Percentiles rank a stretch among this genome's conserved stretches.
Conservation (phyloP, 2,797 vertebrate genomes). For the Falco concolor region DNA sequence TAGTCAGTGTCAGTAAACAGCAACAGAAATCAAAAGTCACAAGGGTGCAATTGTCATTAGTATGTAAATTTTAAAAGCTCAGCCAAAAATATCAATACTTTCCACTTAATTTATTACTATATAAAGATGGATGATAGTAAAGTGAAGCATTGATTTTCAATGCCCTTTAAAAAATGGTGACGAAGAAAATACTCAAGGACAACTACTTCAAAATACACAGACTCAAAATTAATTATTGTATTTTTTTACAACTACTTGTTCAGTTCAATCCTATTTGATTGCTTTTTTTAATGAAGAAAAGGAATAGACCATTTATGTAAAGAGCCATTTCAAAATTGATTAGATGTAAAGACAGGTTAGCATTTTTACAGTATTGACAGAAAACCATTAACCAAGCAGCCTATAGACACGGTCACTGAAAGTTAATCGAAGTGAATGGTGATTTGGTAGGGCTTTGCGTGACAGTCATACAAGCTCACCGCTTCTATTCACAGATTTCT, state of each 20-base stretch:
- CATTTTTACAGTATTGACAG: conserved; percentile 80
- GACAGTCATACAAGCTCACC: conserved; percentile 35
- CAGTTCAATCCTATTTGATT: conserved; percentile 65
- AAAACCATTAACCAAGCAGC: conserved; percentile 71
- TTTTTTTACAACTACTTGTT: conserved; percentile 44
- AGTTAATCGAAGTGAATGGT: conserved; percentile 73
- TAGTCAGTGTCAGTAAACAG: conserved; percentile 58
- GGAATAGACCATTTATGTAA: conserved; percentile 63
- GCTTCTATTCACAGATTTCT: not conserved
- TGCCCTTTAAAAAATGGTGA: conserved; percentile 79
- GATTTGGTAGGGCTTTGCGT: conserved; percentile 44
- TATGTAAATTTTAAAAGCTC: conserved; percentile 93
- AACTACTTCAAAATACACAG: conserved; percentile 59
- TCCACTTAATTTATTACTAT: conserved; percentile 98
- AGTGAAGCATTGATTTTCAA: conserved; percentile 87
- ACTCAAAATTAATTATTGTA: conserved; percentile 69
- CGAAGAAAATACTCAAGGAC: conserved; percentile 74
- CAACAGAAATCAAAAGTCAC: conserved; percentile 74
- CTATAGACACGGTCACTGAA: conserved; percentile 64
- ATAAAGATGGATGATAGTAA: conserved; percentile 90
- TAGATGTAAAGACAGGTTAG: conserved; percentile 71
- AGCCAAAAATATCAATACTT: conserved; percentile 87
- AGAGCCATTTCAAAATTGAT: conserved; percentile 74
- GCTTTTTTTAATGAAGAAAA: conserved; percentile 65
- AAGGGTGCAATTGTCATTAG: conserved; percentile 86